Percentiles rank a stretch among this genome's conserved stretches.
Evolutionary conservation across 2,113 vertebrate species (phyloP).

Genomic region (Callaeas wilsoni): DNA sequence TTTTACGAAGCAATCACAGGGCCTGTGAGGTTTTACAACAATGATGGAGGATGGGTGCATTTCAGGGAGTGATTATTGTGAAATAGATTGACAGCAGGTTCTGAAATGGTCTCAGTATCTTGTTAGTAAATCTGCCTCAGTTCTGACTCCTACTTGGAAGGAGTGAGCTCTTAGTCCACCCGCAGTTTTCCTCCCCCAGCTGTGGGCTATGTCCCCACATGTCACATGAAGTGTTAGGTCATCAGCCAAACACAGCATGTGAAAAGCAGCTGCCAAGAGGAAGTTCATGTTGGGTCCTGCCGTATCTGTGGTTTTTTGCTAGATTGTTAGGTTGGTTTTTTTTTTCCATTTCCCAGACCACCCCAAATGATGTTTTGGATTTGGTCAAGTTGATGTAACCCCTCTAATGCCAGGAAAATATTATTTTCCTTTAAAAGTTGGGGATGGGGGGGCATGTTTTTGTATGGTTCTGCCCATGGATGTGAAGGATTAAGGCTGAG

Average conservation of each 20-base stretch:
- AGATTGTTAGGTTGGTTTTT: neutral
- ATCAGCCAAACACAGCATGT: conserved; percentile 2
- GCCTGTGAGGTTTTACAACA: neutral
- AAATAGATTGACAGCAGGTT: neutral
- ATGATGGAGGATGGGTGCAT: neutral
- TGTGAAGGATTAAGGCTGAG: neutral
- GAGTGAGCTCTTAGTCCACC: neutral
- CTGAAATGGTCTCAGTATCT: neutral
- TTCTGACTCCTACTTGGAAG: neutral
- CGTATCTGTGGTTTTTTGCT: neutral
- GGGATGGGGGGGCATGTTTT: neutral
- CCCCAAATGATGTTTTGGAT: neutral
- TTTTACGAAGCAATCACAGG: neutral
- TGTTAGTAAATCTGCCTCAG: neutral
- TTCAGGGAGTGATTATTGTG: neutral
- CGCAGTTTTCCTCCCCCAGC: conserved; percentile 2
- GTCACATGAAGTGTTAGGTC: conserved; percentile 54
- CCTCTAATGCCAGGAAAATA: neutral
- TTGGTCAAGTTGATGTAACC: neutral
- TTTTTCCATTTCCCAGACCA: neutral
- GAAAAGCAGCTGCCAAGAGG: conserved; percentile 39
- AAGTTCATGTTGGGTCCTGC: conserved; percentile 8
- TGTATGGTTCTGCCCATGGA: neutral
- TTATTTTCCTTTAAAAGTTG: neutral
- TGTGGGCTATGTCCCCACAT: neutral